phyloP scores from a whole-genome alignment of 2,113 vertebrate genomes.

The Barnardius zonarius region DNA sequence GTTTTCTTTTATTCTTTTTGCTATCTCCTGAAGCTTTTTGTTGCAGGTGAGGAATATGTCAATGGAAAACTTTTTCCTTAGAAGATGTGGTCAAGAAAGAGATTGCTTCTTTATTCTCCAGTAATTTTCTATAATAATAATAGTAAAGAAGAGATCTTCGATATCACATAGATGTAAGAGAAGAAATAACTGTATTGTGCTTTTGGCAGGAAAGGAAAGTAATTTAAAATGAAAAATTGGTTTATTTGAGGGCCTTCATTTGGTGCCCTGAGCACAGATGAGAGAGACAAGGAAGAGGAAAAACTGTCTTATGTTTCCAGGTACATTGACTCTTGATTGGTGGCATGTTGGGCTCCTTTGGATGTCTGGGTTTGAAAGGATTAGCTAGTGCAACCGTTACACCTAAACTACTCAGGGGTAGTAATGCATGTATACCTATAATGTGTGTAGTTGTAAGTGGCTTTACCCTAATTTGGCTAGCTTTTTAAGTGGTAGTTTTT shows the following conservation, averaged over 20 bases:
- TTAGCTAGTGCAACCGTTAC: background rate
- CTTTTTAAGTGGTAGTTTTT: background rate
- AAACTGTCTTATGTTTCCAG: constrained; percentile 49
- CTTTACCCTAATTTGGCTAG: background rate
- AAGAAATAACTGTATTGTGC: constrained; percentile 52
- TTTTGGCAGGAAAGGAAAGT: constrained; percentile 58
- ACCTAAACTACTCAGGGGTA: background rate
- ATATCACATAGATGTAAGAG: background rate
- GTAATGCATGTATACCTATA: background rate
- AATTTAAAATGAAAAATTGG: constrained; percentile 61
- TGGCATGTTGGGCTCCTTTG: constrained; percentile 14
- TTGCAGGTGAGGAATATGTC: constrained; percentile 49
- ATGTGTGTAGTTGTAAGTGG: background rate
- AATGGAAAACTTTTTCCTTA: constrained; percentile 40
- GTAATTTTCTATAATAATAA: background rate
- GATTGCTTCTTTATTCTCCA: constrained; percentile 14
- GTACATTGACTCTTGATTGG: constrained; percentile 57
- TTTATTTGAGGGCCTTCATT: constrained; percentile 59
- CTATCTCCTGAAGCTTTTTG: constrained; percentile 34
- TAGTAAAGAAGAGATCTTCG: constrained; percentile 6
- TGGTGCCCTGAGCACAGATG: constrained; percentile 51
- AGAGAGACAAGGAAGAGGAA: constrained; percentile 58
- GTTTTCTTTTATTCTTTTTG: background rate
- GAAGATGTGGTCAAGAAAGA: constrained; percentile 14
- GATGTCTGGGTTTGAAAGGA: constrained; percentile 37